Evolutionary conservation across 2,888 invertebrate genomes (phyloP), one percentile per base, ranked within the genome.

Genomic region (Caenorhabditis parvicauda): DNA sequence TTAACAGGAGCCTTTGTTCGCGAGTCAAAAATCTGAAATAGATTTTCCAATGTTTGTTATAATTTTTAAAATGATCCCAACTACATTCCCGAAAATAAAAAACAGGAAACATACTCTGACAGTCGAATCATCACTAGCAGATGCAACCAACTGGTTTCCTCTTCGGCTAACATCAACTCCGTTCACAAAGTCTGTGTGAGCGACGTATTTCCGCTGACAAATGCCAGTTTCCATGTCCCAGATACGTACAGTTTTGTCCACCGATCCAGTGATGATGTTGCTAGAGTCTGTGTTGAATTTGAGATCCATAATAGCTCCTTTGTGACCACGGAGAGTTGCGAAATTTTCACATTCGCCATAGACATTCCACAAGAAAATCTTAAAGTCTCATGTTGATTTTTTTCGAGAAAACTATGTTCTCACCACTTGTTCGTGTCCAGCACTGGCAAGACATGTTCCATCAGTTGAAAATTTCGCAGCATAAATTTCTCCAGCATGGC

Each of bases 321-420:
- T 90, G 83, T 99, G 98, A 0, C 95, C 95, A 19, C 88, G 87
- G 87, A 99, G 87, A 21, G 90, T 88, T 76, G 91, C 90, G 67
- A 94, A 88, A 82, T 98, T 99, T 79, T 96, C 94, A 83, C 98
- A 98, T 81, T 98, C 94, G 0, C 92, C 96, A 80, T 92, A 94
- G 0, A 94, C 92, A 82, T 89, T 91, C 98, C 98, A 98, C 66
- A 98, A 84, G 82, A 83, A 86, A 84, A 79, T 55, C 64, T 71
- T 55, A 45, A 55, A 59, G 2, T 14, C 17, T 46, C 28, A 24
- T 14, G 2, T 4, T 42, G 17, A 37, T 29, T 32, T 32, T 9
- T 50, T 17, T 7, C 25, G 43, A 24, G 24, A 21, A n/a, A 43
- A 22, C 5, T 19, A 19, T 6, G 7, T 43, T 21, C 39, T 21